Base-by-base conservation (phyloP, 2,113 vertebrate species). In the Macrotis lagotis region DNA sequence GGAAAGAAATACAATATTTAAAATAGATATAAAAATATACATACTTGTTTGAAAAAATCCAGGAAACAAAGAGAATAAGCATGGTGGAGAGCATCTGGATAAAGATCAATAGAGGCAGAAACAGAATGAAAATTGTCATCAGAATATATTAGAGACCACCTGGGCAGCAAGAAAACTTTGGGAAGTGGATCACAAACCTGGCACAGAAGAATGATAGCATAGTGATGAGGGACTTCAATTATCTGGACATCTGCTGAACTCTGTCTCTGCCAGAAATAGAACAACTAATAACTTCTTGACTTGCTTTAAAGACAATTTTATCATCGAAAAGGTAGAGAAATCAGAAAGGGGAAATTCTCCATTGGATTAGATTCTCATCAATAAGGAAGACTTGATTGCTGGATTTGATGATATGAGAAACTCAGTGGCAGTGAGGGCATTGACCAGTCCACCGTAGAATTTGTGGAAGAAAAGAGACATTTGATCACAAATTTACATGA, bases 81-180 rank as follows among this genome's bases (percentile, higher is more conserved):
- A 83, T 83, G 66, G 66, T 83, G 19, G n/a, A 22, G 37, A 83
- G 66, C 66, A 83, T 83, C n/a, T 83, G 66, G 66, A 83, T 44
- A 83, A 83, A 83, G n/a, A 83, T 83, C n/a, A 83, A 83, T 83
- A 83, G n/a, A 83, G 66, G 19, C 66, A 83, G 66, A 83, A 44
- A 83, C 66, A 83, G 66, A 83, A 83, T 83, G n/a, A 83, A 83
- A 83, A 83, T 83, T 83, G 66, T 83, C n/a, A 83, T 83, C 66
- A 83, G 66, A 83, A 83, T 83, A 83, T 83, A 83, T 83, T 83
- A 83, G n/a, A 83, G n/a, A 83, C 66, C 66, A 83, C 66, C 66
- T 83, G 66, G 66, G 66, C 66, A 83, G 66, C 66, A 83, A 83
- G 66, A 83, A 83, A 83, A 83, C 66, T 83, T 83, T 44, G 16